Evolutionary conservation across 1,140 invertebrate species (phyloP), one percentile per base, ranked within the genome.

Genomic region (Myzus persicae): DNA sequence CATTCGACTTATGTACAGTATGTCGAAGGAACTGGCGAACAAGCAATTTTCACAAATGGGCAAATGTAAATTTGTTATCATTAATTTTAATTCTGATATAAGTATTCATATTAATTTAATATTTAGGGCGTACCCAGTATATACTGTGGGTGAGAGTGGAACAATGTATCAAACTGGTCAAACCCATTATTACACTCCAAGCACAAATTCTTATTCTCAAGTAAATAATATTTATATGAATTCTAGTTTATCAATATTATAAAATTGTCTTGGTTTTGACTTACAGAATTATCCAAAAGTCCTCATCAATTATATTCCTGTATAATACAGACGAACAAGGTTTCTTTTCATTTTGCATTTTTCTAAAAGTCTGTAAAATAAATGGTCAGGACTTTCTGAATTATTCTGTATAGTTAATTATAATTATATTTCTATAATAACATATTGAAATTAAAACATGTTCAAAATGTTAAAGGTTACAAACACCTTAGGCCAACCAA

Each of bases 61-160:
- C 97, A 97, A 95, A 97, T 97, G 97, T 97, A 95, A 81, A 76
- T 59, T 48, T 81, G 81, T 93, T 90, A 48, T 40, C 81, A 31
- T 44, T 67, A 44, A 59, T 76, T 48, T 93, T 90, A 89, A 20
- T 76, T 48, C 90, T 90, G 81, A 20, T 48, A 40, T 40, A 51
- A 46, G n/a, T n/a, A 89, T 90, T 91, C 59, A 84, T 76, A 84
- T 48, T 18, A 18, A 18, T 76, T n/a, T 76, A 38, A 87, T 91
- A 88, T 93, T 76, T 42, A 97, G 97, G 96, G 96, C 97, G 94
- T 98, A 98, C 96, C 97, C 97, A 93, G 97, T 98, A 67, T 98
- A 98, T 95, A 97, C 97, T 93, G 97, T 98, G 93, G 97, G 97
- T 18, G 97, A 97, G 95, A 96, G 96, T 94, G 96, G 96, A 94